Percentiles rank a stretch among this genome's conserved stretches.
Conservation (phyloP, 1,140 invertebrate species). For the Caenorhabditis elegans region WBcel235 BX284602.5:3039001-3039500, state of each 20-base stretch:
- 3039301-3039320: too few relatives aligned
- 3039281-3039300: background rate
- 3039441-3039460: too few relatives aligned
- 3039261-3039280: background rate
- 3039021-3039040: too few relatives aligned
- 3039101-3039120: slow-evolving; percentile 5
- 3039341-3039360: background rate
- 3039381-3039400: too few relatives aligned
- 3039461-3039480: too few relatives aligned
- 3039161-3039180: background rate
- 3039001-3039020: too few relatives aligned
- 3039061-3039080: background rate
- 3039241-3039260: background rate
- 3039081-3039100: background rate
- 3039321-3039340: background rate
- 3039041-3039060: background rate
- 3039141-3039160: background rate
- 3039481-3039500: too few relatives aligned
- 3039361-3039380: background rate
- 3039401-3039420: too few relatives aligned
- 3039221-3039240: slow-evolving; percentile 3
- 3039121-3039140: background rate
- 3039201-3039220: slow-evolving; percentile 6
- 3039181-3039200: background rate
- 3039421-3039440: too few relatives aligned